Base-by-base conservation (phyloP, 2,113 vertebrate species). In the Melanotaenia duboulayi region DNA sequence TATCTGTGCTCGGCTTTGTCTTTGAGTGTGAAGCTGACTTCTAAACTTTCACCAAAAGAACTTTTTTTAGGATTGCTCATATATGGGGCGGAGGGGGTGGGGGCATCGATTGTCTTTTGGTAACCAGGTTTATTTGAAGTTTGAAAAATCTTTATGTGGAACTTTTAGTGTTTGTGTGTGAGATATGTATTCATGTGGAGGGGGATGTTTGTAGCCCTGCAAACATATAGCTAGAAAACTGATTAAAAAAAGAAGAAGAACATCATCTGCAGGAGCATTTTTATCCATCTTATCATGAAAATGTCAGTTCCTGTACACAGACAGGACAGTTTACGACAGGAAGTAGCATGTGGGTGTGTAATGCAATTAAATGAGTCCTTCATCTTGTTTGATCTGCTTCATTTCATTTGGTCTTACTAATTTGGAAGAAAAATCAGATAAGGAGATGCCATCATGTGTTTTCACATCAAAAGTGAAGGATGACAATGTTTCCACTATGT, bases 391-490 rank as follows among this genome's bases (percentile, higher is more conserved):
- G 90, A 90, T 89, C 69, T 81, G 75, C 80, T 80, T 84, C 78
- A 79, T 90, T 91, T 90, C 79, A 86, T 90, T 91, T 72, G 68
- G 76, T 63, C 75, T 16, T 23, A 77, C 83, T 89, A 88, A 92
- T 89, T 90, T 83, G 61, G 81, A 80, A 40, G 61, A 73, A 71
- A 67, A 82, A 90, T 92, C 86, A 48, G 90, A 92, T 92, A 90
- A 90, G 65, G 46, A 39, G 11, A 61, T 83, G 76, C 79, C 83
- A 57, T 89, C 87, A 87, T 76, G 82, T 81, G 88, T 90, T 88
- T 88, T 89, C 59, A 86, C 87, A 89, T 92, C 86, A 91, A 89
- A 89, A 78, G 83, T 91, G 90, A 90, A 59, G 82, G 79, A 85
- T 73, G 86, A 90, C 90, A 87, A 87, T 80, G 85, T 88, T 82